Evolutionary conservation across 2,113 vertebrate species (phyloP).

Genomic region (Ammodramus savannarum): DNA sequence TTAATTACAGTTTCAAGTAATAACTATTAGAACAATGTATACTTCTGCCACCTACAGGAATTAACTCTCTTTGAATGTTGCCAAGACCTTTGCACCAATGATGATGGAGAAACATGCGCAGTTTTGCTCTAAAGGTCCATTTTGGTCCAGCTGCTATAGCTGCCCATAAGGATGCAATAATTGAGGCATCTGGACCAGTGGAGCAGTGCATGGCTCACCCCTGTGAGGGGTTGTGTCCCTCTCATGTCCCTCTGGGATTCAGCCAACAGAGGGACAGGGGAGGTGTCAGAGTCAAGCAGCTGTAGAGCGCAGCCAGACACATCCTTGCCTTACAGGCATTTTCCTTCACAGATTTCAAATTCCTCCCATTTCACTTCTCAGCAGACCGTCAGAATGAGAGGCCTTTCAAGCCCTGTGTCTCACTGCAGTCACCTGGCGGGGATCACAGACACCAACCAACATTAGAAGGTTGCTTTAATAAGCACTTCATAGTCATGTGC

Average conservation of each 20-base stretch:
- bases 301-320: background rate
- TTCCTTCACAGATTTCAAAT: background rate
- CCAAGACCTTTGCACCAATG: background rate
- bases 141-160: background rate
- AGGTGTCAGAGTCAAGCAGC: background rate
- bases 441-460: rapidly evolving
- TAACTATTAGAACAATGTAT: background rate
- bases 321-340: background rate
- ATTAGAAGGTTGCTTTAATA: background rate
- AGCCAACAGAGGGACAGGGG: background rate
- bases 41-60: background rate
- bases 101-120: background rate
- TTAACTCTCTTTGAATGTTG: background rate
- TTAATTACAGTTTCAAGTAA: background rate
- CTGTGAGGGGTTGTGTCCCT: background rate
- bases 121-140: background rate
- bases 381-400: background rate
- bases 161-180: background rate
- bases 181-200: background rate
- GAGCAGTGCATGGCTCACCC: background rate
- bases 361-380: background rate
- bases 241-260: background rate
- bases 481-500: background rate
- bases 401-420: background rate
- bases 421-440: background rate